These are phyloP conservation scores for Grallaria varia DNA, from an alignment of 2,113 vertebrate species.

Conservation along the genomic window DNA sequence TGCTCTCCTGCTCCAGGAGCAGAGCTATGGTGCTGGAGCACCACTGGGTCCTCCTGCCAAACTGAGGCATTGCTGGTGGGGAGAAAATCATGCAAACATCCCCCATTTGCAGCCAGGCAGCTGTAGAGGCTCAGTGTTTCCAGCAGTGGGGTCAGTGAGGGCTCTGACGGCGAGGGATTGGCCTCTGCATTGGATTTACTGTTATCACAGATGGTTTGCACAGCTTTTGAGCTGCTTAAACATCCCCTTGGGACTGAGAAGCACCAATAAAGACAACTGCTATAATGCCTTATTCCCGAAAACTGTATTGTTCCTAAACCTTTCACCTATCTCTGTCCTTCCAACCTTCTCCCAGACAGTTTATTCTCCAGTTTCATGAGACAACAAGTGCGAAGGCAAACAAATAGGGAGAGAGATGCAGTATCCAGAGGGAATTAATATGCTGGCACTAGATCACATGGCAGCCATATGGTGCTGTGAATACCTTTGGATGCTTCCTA, in stretches of 20 bases:
- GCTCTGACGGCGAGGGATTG: rapidly evolving
- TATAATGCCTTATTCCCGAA: not conserved
- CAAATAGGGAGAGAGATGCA: not conserved
- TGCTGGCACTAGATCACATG: not conserved
- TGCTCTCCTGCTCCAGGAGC: not conserved
- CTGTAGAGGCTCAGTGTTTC: not conserved
- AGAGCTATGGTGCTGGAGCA: not conserved
- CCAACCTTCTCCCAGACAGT: not conserved
- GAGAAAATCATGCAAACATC: not conserved
- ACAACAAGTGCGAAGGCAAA: not conserved
- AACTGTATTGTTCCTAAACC: not conserved
- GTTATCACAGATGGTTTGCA: not conserved
- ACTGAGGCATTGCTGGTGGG: not conserved
- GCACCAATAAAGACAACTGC: not conserved
- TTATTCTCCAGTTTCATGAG: not conserved
- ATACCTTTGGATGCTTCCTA: not conserved
- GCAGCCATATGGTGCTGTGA: not conserved
- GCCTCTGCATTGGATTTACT: not conserved
- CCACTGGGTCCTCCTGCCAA: not conserved
- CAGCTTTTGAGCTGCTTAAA: not conserved
- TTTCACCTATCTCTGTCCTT: not conserved
- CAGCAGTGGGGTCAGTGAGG: not conserved
- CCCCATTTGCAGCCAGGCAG: not conserved
- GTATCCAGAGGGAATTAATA: not conserved
- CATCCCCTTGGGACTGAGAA: not conserved